Conservation (phyloP, 2,888 invertebrate species). For the Caenorhabditis wallacei region DNA sequence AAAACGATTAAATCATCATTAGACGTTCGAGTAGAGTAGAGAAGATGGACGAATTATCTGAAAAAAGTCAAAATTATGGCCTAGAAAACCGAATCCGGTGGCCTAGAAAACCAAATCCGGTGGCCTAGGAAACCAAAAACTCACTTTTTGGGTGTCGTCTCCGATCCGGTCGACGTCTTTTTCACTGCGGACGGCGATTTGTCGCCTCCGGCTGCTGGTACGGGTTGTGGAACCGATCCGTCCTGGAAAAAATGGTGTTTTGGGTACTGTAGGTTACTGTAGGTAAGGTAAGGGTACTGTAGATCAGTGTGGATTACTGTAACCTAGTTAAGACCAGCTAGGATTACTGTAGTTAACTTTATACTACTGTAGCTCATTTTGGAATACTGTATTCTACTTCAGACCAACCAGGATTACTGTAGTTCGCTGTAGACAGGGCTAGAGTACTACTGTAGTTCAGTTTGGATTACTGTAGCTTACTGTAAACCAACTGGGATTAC, state of each 20-base stretch:
- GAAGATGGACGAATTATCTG: background rate
- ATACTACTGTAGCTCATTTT: too few species aligned
- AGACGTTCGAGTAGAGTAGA: background rate
- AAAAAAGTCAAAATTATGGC: constrained; percentile 7
- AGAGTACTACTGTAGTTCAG: too few species aligned
- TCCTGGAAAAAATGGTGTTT: constrained; percentile 51
- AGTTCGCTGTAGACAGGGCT: too few species aligned
- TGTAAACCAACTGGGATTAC: too few species aligned
- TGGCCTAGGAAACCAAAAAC: too few species aligned
- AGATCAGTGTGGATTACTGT: background rate
- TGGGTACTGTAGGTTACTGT: too few species aligned
- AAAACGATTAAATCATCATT: background rate
- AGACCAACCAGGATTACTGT: too few species aligned
- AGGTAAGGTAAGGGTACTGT: too few species aligned
- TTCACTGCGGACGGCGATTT: constrained; percentile 71
- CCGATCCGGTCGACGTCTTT: constrained; percentile 66
- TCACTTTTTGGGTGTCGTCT: constrained; percentile 56
- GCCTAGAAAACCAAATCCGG: constrained; percentile 11
- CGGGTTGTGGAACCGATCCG: background rate
- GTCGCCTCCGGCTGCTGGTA: constrained; percentile 51
- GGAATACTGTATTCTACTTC: too few species aligned
- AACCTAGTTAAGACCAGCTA: too few species aligned
- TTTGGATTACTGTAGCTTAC: background rate
- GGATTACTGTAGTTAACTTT: too few species aligned
- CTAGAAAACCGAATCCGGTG: constrained; percentile 8